These are phyloP conservation scores for Peromyscus leucopus DNA, from an alignment of 2,113 vertebrate genomes.

Conservation along the genomic window DNA sequence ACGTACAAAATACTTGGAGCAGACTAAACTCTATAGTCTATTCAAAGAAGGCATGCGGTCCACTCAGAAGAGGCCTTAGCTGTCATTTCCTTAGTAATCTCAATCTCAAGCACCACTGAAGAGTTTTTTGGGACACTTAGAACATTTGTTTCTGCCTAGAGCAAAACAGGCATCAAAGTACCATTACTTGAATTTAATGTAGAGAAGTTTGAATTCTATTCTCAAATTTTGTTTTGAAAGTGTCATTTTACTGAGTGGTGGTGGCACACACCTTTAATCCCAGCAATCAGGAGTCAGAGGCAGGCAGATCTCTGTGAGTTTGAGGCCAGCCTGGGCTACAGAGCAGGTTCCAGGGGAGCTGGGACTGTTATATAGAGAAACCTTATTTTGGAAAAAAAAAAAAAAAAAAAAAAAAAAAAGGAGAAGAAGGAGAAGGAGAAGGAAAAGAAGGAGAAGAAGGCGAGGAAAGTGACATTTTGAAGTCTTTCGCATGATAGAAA, in stretches of 20 bases:
- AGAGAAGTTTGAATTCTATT: not conserved
- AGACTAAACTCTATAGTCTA: not conserved
- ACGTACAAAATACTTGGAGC: not conserved
- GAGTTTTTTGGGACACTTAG: not conserved
- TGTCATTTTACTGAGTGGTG: not conserved
- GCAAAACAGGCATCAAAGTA: not conserved
- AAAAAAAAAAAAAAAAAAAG: no score
- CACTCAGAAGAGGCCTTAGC: not conserved
- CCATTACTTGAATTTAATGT: fast-evolving
- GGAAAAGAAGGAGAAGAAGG: no score
- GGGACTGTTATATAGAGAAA: no score
- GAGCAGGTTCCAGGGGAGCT: no score
- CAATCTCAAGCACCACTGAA: not conserved
- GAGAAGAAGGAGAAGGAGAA: no score
- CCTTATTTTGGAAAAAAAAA: no score
- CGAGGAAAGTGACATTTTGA: not conserved
- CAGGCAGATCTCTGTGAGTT: no score
- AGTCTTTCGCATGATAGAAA: not conserved
- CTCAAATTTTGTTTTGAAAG: not conserved
- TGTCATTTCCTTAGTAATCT: not conserved
- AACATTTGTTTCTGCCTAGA: not conserved
- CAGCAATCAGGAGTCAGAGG: no score
- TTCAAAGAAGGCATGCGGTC: not conserved
- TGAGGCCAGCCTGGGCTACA: no score
- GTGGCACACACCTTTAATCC: no score